A percentile compares a stretch with the other conserved stretches of the same genome.
Conservation (phyloP, 2,888 invertebrate genomes). For the Empis stercorea region DNA sequence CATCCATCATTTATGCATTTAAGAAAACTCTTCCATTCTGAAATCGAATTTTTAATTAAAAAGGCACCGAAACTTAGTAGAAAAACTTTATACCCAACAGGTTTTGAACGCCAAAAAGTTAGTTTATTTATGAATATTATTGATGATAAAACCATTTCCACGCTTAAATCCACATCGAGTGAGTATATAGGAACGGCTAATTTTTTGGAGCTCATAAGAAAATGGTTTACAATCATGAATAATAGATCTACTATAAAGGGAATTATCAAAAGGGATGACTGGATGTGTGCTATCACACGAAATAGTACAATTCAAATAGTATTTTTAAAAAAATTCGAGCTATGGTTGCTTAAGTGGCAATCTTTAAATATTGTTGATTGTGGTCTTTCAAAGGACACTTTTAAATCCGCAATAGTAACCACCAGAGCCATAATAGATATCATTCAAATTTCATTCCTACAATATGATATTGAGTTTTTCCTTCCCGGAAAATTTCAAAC, state of each 20-base stretch:
- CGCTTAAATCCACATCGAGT: not conserved
- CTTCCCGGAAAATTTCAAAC: no score
- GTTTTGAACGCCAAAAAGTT: not conserved
- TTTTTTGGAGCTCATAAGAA: not conserved
- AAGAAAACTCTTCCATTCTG: not conserved
- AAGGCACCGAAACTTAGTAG: not conserved
- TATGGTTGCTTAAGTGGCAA: not conserved
- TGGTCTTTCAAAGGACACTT: no score
- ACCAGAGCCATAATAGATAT: no score
- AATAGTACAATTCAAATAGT: not conserved
- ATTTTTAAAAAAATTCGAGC: not conserved
- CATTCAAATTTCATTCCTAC: no score
- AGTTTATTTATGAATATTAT: not conserved
- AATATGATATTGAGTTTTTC: no score
- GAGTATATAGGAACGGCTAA: no score
- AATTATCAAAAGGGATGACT: not conserved
- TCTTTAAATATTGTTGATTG: no score
- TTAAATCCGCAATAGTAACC: no score
- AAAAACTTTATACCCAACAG: not conserved
- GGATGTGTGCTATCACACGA: not conserved
- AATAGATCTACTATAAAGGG: not conserved
- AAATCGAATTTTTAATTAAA: not conserved
- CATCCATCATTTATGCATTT: not conserved
- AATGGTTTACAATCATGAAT: not conserved
- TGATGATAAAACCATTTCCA: not conserved